phyloP scores from a whole-genome alignment of 2,888 invertebrate species.

The Drosophila prostipennis region DNA sequence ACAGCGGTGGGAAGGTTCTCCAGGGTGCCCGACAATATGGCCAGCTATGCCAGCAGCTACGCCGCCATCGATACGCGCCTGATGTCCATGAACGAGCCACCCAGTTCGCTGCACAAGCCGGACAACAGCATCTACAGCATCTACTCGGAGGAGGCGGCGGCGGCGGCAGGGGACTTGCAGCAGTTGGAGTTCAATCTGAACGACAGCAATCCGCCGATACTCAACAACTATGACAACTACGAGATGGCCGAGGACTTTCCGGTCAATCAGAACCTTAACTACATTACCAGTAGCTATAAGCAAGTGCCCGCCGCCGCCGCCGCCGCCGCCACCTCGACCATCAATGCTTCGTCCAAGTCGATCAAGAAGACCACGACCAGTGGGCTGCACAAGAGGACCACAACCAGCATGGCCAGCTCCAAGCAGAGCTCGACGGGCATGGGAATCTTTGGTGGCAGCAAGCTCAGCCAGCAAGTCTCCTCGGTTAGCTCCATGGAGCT shows the following conservation, averaged over 20 bases:
- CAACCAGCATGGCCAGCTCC: constrained; percentile 57
- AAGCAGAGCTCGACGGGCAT: constrained; percentile 63
- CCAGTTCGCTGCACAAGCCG: constrained; percentile 81
- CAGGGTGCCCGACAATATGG: constrained; percentile 45
- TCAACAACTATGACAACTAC: constrained; percentile 82
- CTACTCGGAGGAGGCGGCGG: constrained; percentile 56
- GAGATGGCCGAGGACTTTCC: constrained; percentile 84
- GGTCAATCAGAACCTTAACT: constrained; percentile 81
- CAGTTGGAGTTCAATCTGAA: constrained; percentile 79
- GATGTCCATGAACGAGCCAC: constrained; percentile 67
- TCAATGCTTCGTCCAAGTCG: constrained; percentile 73
- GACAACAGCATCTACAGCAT: constrained; percentile 81
- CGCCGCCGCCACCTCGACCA: constrained; percentile 50
- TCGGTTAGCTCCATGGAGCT: constrained; percentile 84
- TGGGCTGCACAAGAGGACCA: constrained; percentile 79
- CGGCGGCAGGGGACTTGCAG: constrained; percentile 54
- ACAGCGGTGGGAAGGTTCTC: constrained; percentile 44
- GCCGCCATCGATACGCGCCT: constrained; percentile 51
- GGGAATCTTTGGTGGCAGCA: constrained; percentile 66
- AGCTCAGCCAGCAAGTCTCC: constrained; percentile 80
- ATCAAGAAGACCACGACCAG: constrained; percentile 78
- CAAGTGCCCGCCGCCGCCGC: constrained; percentile 35
- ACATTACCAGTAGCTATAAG: constrained; percentile 50
- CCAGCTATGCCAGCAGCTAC: constrained; percentile 31
- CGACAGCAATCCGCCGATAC: constrained; percentile 82